A percentile compares a stretch with the other conserved stretches of the same genome.
Conservation (phyloP, 2,888 invertebrate species). For the Seladonia tumulorum region DNA sequence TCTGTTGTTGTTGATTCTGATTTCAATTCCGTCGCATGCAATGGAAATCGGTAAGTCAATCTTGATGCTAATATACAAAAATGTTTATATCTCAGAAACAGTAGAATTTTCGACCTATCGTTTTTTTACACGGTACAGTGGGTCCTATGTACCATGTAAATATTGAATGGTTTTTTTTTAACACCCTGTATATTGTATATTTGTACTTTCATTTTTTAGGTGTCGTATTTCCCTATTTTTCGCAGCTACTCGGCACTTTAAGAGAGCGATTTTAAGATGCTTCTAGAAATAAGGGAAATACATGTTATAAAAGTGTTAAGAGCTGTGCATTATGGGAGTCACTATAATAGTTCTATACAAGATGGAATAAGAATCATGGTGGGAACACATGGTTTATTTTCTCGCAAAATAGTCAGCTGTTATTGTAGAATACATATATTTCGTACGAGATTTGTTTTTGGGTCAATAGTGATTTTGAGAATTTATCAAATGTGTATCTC, state of each 20-base stretch:
- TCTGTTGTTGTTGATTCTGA: not conserved
- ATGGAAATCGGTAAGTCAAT: no score
- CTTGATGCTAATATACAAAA: no score
- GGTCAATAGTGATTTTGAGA: not conserved
- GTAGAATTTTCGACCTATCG: no score
- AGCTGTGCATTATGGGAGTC: not conserved
- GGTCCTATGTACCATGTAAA: no score
- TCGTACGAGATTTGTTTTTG: not conserved
- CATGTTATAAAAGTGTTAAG: not conserved
- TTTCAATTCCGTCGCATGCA: no score
- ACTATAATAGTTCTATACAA: not conserved
- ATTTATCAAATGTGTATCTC: not conserved
- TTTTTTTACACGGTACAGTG: no score
- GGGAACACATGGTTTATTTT: not conserved
- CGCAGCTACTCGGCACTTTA: not conserved
- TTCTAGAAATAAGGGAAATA: not conserved
- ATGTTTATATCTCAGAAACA: no score
- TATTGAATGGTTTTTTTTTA: no score
- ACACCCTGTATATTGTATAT: no score
- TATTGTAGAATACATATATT: not conserved
- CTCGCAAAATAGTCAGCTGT: not conserved
- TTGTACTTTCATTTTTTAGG: not conserved
- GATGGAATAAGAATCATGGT: no score
- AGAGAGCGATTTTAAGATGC: not conserved
- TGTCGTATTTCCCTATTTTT: not conserved